A percentile compares a stretch with the other conserved stretches of the same genome.
Conservation (phyloP, 2,888 invertebrate species). For the Drosophila rellima region DNA sequence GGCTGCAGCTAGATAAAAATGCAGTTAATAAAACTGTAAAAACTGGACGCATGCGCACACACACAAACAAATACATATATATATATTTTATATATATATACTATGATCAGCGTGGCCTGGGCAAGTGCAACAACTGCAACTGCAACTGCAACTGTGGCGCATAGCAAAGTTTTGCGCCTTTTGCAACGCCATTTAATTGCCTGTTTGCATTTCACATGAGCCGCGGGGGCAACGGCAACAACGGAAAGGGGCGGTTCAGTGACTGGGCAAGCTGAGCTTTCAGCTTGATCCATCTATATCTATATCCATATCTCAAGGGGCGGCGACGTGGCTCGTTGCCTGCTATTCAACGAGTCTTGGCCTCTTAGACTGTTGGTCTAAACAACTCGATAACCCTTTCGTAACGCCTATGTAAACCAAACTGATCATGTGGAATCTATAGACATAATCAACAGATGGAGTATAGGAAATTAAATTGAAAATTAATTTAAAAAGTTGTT, state of each 20-base stretch:
- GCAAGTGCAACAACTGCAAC: constrained; percentile 71
- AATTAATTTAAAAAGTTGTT: background rate
- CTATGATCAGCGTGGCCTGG: constrained; percentile 46
- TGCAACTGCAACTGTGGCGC: constrained; percentile 52
- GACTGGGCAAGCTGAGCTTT: constrained; percentile 27
- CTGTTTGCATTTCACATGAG: constrained; percentile 80
- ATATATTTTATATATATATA: constrained; percentile 38
- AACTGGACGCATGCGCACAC: constrained; percentile 84
- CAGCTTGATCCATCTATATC: constrained; percentile 16
- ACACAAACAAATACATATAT: constrained; percentile 59
- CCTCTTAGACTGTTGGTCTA: background rate
- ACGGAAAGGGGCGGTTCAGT: constrained; percentile 34
- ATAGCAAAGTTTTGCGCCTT: constrained; percentile 62
- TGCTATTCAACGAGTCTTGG: background rate
- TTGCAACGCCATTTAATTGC: constrained; percentile 81
- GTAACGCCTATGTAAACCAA: background rate
- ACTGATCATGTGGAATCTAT: background rate
- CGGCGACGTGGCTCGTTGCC: constrained; percentile 18
- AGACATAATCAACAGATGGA: background rate
- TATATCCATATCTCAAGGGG: constrained; percentile 38
- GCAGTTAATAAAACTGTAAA: constrained; percentile 84
- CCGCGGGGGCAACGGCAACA: constrained; percentile 33
- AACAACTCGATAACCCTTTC: constrained; percentile 7
- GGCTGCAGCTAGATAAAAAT: constrained; percentile 76
- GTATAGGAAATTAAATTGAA: background rate